Conservation (phyloP, 2,888 invertebrate genomes). For the Pandemis heparana region DNA sequence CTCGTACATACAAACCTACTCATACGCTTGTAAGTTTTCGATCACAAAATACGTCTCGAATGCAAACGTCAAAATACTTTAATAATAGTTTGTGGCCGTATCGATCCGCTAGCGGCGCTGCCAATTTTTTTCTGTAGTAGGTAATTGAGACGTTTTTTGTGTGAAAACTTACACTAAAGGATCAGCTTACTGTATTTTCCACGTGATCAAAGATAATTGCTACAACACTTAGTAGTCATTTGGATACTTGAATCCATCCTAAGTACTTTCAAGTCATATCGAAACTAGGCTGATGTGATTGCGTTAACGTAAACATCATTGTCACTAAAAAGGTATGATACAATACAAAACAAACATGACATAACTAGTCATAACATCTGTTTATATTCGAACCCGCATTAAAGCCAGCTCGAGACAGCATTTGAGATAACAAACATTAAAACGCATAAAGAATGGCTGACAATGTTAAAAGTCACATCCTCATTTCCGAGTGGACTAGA, state of each 20-base stretch:
- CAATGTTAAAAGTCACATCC: conserved; percentile 79
- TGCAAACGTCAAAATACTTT: no score
- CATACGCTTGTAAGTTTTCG: no score
- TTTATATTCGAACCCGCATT: background rate
- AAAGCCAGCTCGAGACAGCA: background rate
- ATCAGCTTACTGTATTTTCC: background rate
- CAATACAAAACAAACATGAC: background rate
- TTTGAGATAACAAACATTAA: conserved; percentile 55
- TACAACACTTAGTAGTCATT: no score
- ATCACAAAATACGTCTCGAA: no score
- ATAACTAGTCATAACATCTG: background rate
- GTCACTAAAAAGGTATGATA: background rate
- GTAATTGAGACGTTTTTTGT: no score
- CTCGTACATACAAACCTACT: no score
- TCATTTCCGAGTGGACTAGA: conserved; percentile 59
- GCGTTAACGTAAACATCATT: background rate
- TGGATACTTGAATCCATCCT: no score
- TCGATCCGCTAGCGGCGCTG: no score
- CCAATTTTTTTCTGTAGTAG: no score
- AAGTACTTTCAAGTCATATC: background rate
- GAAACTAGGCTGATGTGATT: background rate
- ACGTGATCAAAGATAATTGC: background rate
- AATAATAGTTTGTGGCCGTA: no score
- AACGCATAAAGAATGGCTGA: conserved; percentile 59
- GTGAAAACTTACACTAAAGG: no score